Conservation (phyloP, 2,888 invertebrate genomes). For the Apocheima hispidaria region DNA sequence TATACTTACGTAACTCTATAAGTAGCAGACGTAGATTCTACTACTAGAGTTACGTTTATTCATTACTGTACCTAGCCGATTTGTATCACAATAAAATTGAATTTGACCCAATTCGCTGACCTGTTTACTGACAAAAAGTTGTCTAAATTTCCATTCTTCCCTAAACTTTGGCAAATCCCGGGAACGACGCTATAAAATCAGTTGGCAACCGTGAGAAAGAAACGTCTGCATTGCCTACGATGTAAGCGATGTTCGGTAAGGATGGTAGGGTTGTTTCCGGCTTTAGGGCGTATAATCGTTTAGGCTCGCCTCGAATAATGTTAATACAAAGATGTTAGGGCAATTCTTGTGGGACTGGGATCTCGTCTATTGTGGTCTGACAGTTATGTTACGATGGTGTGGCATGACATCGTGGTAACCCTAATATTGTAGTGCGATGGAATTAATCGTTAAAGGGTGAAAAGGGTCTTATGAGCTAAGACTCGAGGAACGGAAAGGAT, state of each 20-base stretch:
- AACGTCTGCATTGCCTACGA: constrained; percentile 18
- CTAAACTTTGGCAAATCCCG: constrained; percentile 33
- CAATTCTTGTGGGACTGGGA: constrained; percentile 30
- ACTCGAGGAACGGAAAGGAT: constrained; percentile 12
- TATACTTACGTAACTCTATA: background rate
- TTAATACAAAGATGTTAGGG: constrained; percentile 32
- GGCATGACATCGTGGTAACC: constrained; percentile 13
- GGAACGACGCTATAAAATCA: constrained; percentile 32
- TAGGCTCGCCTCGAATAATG: constrained; percentile 29
- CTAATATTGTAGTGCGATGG: constrained; percentile 6
- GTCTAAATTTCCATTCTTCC: constrained; percentile 29
- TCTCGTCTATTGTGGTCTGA: constrained; percentile 24
- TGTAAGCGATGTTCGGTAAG: constrained; percentile 26
- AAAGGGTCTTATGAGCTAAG: constrained; percentile 9
- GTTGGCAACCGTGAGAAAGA: constrained; percentile 34
- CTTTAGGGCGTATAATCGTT: constrained; percentile 35
- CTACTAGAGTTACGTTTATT: background rate
- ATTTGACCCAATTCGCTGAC: constrained; percentile 31
- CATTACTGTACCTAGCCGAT: background rate
- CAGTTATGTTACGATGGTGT: constrained; percentile 15
- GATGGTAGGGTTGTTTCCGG: constrained; percentile 31
- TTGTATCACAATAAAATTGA: constrained; percentile 17
- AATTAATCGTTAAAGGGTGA: constrained; percentile 10
- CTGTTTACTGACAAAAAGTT: constrained; percentile 18
- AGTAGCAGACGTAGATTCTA: too few relatives aligned